phyloP scores from a whole-genome alignment of 2,888 invertebrate genomes.

The Drosophila fulvimacula region DNA sequence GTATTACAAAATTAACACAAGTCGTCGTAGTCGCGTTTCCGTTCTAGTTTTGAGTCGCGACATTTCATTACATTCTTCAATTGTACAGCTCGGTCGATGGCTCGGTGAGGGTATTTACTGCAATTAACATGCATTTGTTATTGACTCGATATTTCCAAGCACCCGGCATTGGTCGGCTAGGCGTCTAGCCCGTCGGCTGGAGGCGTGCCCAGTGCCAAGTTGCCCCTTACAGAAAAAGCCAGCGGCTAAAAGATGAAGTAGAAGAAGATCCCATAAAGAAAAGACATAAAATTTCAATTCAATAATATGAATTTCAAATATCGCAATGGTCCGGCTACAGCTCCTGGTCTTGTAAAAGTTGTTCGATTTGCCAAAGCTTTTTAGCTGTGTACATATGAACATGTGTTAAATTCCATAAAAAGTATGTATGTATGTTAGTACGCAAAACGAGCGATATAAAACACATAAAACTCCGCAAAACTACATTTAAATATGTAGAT shows the following conservation, averaged over 20 bases:
- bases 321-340: constrained; percentile 3
- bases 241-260: constrained; percentile 19
- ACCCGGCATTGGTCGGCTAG: constrained; percentile 20
- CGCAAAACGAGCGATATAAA: constrained; percentile 56
- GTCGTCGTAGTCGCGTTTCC: constrained; percentile 24
- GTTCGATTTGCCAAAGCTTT: constrained; percentile 63
- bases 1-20: constrained; percentile 48
- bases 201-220: constrained; percentile 27
- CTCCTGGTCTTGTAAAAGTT: constrained; percentile 37
- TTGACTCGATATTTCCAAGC: constrained; percentile 67
- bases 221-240: constrained; percentile 15
- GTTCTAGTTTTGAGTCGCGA: constrained; percentile 22
- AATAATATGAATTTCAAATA: constrained; percentile 59
- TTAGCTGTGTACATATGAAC: constrained; percentile 12
- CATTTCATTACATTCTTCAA: constrained; percentile 13
- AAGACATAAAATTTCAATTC: constrained; percentile 45
- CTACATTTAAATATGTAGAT: constrained; percentile 64
- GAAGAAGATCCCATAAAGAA: not conserved
- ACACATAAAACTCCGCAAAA: constrained; percentile 56
- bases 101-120: constrained; percentile 16
- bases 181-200: not conserved
- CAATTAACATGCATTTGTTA: constrained; percentile 72
- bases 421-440: constrained; percentile 49
- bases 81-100: constrained; percentile 2
- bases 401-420: constrained; percentile 41